These are phyloP conservation scores for Anthoscopus minutus DNA, from an alignment of 2,113 vertebrate genomes.

Conservation along the genomic window DNA sequence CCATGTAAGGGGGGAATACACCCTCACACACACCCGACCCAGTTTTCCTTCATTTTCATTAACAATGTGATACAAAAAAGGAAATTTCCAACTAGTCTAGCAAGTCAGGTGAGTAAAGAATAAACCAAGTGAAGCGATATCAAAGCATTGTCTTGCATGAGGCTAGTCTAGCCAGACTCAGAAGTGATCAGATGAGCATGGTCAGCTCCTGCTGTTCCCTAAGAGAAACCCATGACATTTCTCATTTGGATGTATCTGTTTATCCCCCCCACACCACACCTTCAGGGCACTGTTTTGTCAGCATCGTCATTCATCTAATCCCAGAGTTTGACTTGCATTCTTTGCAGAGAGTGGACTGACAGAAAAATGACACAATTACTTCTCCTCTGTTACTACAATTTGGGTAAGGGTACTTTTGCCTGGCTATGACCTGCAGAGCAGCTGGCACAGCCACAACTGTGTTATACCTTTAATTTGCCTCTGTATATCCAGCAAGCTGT, in stretches of 20 bases:
- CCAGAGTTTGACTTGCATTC: not conserved
- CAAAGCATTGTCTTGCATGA: not conserved
- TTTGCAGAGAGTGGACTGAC: not conserved
- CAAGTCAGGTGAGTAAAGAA: not conserved
- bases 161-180: not conserved
- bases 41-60: not conserved
- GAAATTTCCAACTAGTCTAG: not conserved
- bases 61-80: not conserved
- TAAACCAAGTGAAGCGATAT: not conserved
- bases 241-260: not conserved
- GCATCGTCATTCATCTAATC: not conserved
- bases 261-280: not conserved
- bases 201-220: not conserved
- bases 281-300: not conserved
- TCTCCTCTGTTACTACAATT: not conserved
- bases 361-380: not conserved
- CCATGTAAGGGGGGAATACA: not conserved
- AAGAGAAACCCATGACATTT: not conserved
- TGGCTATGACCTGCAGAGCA: not conserved
- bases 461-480: not conserved
- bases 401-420: not conserved
- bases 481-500: not conserved
- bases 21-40: not conserved
- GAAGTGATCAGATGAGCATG: fast-evolving
- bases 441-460: not conserved